Evolutionary conservation across 2,113 vertebrate species (phyloP), one percentile per base, ranked within the genome.

Genomic region (Brachionichthys hirsutus): DNA sequence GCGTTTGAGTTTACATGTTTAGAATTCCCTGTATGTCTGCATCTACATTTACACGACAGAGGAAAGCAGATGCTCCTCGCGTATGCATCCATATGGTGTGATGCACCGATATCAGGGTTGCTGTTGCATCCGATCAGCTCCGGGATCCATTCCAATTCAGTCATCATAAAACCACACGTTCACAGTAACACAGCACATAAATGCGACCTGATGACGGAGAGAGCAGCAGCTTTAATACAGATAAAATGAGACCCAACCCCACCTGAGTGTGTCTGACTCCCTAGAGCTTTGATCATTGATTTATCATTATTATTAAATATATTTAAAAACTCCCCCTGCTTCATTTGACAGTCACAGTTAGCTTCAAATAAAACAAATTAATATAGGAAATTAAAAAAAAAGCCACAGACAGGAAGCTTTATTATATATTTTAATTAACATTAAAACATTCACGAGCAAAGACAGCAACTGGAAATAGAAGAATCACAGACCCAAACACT

Each of bases 61-160:
- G 64, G 16, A 54, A 75, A 77, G 80, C 77, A 86, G 81, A 73
- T 84, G 86, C 65, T 81, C 60, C 15, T 70, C 77, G 57, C 67
- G 51, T 77, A 66, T 66, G 50, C 60, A 62, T 75, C 56, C 57
- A n/a, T 68, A 75, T n/a, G 48, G 80, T 85, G 83, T 78, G 73
- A 80, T 62, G 64, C 49, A 19, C 54, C 8, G 47, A 54, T 55
- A 54, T 69, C 40, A 52, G 53, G 36, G 54, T 49, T 36, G 13
- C 42, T 62, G 64, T 77, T 54, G 70, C 54, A 55, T 72, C 22
- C 34, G 14, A 14, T 56, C 62, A 12, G 55, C 57, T 48, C 34
- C 12, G 8, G 24, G 24, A 14, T 57, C 22, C 6, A 11, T 50
- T 19, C 44, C 14, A 17, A 41, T 60, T 70, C 51, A 47, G 52